phyloP scores from a whole-genome alignment of 2,797 vertebrate species.

The Sebastes steindachneri region DNA sequence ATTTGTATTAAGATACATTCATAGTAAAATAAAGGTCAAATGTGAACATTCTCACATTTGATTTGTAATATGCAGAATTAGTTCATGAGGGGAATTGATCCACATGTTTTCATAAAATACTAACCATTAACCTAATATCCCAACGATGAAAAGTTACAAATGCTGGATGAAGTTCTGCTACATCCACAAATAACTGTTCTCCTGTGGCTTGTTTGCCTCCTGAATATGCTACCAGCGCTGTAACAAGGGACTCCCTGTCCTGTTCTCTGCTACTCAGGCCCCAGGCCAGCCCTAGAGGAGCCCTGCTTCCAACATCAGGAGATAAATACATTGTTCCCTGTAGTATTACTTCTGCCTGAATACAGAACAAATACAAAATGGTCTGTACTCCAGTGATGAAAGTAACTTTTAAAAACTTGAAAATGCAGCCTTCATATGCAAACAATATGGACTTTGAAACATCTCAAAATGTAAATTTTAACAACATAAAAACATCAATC shows the following conservation, averaged over 20 bases:
- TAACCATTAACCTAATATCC: neutral
- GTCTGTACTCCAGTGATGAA: conserved; percentile 27
- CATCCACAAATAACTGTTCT: conserved; percentile 14
- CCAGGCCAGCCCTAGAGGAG: conserved; percentile 79
- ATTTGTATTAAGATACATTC: neutral
- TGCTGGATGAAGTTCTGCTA: conserved; percentile 9
- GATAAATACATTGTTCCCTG: conserved; percentile 72
- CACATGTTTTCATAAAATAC: neutral
- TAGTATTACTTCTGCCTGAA: conserved; percentile 74
- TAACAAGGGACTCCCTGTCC: conserved; percentile 52
- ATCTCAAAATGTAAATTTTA: neutral
- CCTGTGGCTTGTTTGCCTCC: conserved; percentile 46
- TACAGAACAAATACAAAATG: conserved; percentile 58
- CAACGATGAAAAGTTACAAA: neutral
- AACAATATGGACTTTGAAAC: neutral
- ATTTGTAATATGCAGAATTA: neutral
- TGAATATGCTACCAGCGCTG: conserved; percentile 50
- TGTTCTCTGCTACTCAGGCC: conserved; percentile 66
- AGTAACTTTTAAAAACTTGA: conserved; percentile 45
- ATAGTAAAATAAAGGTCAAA: neutral
- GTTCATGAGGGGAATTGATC: neutral
- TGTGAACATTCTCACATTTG: neutral
- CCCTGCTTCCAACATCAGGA: conserved; percentile 70
- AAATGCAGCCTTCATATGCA: neutral
- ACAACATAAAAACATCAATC: neutral